phyloP scores from a whole-genome alignment of 92 coral and sea anemone genomes.

The Phenganax stokvisi region DNA sequence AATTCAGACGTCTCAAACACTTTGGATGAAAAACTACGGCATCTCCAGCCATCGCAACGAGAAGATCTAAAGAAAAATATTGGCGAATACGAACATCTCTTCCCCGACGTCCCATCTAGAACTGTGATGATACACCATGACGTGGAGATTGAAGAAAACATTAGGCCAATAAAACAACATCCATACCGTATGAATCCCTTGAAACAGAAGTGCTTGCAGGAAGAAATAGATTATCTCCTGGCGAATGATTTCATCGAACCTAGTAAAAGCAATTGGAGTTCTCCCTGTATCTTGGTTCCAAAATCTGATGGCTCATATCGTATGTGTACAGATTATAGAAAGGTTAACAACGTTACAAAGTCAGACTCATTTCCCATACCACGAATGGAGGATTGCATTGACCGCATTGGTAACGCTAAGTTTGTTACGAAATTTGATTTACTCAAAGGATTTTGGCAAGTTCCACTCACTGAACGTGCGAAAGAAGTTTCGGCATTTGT shows the following conservation, averaged over 20 bases:
- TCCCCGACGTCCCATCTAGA: conserved; percentile 36
- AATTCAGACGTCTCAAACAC: conserved; percentile 18
- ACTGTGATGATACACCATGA: conserved; percentile 45
- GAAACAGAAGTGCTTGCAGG: too few relatives aligned
- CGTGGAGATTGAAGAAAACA: conserved; percentile 32
- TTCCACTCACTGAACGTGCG: conserved; percentile 45
- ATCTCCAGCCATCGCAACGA: conserved; percentile 27
- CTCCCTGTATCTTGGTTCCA: conserved; percentile 26
- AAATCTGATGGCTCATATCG: conserved; percentile 46
- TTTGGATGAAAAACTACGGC: conserved; percentile 6
- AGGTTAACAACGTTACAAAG: conserved; percentile 49
- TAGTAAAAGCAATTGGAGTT: conserved; percentile 19
- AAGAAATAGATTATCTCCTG: too few relatives aligned
- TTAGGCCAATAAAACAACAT: too few relatives aligned
- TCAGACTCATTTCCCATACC: conserved; percentile 48
- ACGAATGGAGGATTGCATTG: conserved; percentile 47
- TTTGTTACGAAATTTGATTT: conserved; percentile 46
- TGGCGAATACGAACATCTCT: conserved; percentile 15
- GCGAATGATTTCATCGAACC: too few relatives aligned
- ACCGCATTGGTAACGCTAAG: conserved; percentile 36
- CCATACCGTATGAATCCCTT: too few relatives aligned
- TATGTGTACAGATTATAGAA: conserved; percentile 46
- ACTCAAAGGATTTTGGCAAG: conserved; percentile 59
- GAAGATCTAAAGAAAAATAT: conserved; percentile 41
- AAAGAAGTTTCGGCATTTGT: conserved; percentile 50